Evolutionary conservation across 2,888 invertebrate species (phyloP).

Genomic region (Teleiodes luculella): DNA sequence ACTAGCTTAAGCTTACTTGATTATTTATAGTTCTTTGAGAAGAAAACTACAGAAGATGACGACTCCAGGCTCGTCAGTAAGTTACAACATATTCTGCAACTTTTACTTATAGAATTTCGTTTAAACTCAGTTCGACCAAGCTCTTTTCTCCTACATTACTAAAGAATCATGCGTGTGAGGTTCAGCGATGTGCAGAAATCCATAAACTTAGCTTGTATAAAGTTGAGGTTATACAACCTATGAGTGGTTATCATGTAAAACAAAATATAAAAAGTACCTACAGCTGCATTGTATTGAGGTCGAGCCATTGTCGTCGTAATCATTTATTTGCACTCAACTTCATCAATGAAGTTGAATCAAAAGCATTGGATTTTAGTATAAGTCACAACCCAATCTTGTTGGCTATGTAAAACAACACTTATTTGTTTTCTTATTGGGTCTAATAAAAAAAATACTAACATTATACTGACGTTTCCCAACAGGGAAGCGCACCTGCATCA

Average conservation of each 20-base stretch:
- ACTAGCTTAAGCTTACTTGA: background rate
- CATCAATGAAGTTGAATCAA: too few species aligned
- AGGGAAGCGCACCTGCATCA: conserved; percentile 44
- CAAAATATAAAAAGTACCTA: background rate
- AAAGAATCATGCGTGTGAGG: background rate
- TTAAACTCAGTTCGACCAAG: background rate
- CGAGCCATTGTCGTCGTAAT: too few species aligned
- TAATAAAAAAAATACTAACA: too few species aligned
- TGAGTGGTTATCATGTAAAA: conserved; percentile 16
- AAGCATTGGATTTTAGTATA: too few species aligned
- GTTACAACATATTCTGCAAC: conserved; percentile 21
- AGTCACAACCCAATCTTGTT: too few species aligned
- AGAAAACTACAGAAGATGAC: conserved; percentile 30
- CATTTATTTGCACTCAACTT: too few species aligned
- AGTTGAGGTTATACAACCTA: background rate
- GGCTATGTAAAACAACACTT: too few species aligned
- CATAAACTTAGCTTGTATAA: too few species aligned
- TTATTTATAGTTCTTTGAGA: background rate
- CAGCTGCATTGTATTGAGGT: too few species aligned
- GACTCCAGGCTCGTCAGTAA: conserved; percentile 39
- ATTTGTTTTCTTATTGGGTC: too few species aligned
- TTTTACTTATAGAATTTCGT: background rate
- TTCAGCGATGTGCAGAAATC: too few species aligned
- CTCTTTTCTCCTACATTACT: too few species aligned
- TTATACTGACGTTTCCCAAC: background rate